Base-by-base conservation (phyloP, 2,888 invertebrate species). In the Drosophila meridionalis region DNA sequence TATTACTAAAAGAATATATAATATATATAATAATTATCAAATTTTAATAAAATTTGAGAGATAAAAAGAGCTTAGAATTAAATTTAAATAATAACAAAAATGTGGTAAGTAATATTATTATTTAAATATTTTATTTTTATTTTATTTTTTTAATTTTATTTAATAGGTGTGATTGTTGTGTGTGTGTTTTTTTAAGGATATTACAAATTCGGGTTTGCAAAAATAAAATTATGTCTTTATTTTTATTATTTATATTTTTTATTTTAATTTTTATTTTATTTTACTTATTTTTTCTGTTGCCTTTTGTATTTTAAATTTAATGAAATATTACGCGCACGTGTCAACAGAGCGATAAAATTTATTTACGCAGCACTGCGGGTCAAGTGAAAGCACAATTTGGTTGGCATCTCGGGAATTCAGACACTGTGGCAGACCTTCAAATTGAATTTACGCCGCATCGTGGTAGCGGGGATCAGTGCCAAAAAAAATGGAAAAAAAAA, bases 301-400 rank as follows among this genome's bases (percentile, higher is more conserved):
- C 28, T 55, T 55, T 77, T 68, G 36, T 70, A 66, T 71, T 69
- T 82, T 61, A 43, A 81, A 69, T 77, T 86, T 86, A 87, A 87
- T 87, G 83, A 87, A 89, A 87, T 87, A 87, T 87, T 85, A 89
- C 83, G 85, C 89, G 87, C 87, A 87, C 87, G 87, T 87, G 87
- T 87, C 87, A 87, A 85, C 87, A 73, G 74, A 69, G 89, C 80
- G 85, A 87, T 87, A 84, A 80, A 92, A 92, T 91, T 91, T 92
- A 92, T 92, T 84, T 87, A 87, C 85, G 90, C 89, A 90, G 91
- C 87, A 77, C 89, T 83, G 82, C 90, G 82, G 92, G 91, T 92
- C 91, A 92, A 92, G 92, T 92, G 91, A 92, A 92, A 92, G 91
- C 91, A 85, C 88, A 89, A 85, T 87, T 87, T 89, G 86, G 86